Evolutionary conservation across 2,113 vertebrate species (phyloP).

Genomic region (Gorsachius goisagi): DNA sequence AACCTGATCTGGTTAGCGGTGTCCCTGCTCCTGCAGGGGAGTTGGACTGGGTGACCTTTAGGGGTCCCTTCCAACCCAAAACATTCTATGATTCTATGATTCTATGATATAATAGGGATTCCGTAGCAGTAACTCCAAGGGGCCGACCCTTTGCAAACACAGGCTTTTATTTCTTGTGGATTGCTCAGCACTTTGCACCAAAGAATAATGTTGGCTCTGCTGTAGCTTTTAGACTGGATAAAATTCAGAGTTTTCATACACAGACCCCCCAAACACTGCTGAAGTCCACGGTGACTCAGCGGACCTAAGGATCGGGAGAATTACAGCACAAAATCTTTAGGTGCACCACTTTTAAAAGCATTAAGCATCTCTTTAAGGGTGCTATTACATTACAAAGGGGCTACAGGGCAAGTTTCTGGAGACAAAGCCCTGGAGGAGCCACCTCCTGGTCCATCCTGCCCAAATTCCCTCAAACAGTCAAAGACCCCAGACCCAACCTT

Average conservation of each 20-base stretch:
- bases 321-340: accelerated
- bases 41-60: no score
- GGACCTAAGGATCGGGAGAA: background rate
- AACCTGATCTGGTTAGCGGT: no score
- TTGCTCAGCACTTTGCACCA: background rate
- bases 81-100: no score
- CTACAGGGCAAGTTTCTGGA: background rate
- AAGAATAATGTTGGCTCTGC: accelerated
- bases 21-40: no score
- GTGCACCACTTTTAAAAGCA: background rate
- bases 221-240: background rate
- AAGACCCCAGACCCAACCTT: background rate
- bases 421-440: background rate
- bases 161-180: background rate
- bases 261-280: background rate
- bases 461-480: background rate
- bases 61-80: no score
- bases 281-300: background rate
- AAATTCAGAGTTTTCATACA: background rate
- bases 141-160: background rate
- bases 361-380: background rate
- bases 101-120: accelerated
- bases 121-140: background rate
- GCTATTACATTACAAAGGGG: background rate
- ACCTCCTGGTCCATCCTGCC: background rate